Evolutionary conservation across 2,113 vertebrate genomes (phyloP).

Genomic region (Phaethornis superciliosus): DNA sequence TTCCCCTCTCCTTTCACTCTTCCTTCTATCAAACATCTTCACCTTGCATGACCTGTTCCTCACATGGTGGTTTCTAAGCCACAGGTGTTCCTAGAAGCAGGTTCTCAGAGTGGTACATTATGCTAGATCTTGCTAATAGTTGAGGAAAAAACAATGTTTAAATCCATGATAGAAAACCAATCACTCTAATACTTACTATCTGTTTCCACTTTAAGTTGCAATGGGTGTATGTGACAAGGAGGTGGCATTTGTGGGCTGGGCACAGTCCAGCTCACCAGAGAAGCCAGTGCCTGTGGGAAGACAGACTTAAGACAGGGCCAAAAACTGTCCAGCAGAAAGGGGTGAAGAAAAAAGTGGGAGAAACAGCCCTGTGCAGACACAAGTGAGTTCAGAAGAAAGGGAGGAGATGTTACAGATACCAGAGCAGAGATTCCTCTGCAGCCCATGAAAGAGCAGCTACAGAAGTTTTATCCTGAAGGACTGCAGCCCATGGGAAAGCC

Average conservation of each 20-base stretch:
- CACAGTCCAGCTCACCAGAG: no score
- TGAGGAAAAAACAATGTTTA: not conserved
- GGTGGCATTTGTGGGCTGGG: not conserved
- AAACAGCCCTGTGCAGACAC: not conserved
- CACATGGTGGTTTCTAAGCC: not conserved
- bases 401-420: not conserved
- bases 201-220: not conserved
- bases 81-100: not conserved
- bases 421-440: not conserved
- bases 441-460: not conserved
- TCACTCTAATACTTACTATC: not conserved
- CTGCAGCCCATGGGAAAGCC: not conserved
- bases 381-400: not conserved
- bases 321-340: rapidly evolving
- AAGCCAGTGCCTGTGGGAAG: not conserved
- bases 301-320: rapidly evolving
- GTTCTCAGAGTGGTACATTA: rapidly evolving
- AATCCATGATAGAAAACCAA: not conserved
- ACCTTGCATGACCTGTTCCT: not conserved
- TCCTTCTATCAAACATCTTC: not conserved
- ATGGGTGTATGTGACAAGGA: not conserved
- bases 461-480: not conserved
- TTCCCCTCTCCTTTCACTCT: not conserved
- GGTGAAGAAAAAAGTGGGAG: not conserved
- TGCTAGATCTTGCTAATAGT: not conserved